Base-by-base conservation (phyloP, 2,888 invertebrate species). In the Rhagium mordax region DNA sequence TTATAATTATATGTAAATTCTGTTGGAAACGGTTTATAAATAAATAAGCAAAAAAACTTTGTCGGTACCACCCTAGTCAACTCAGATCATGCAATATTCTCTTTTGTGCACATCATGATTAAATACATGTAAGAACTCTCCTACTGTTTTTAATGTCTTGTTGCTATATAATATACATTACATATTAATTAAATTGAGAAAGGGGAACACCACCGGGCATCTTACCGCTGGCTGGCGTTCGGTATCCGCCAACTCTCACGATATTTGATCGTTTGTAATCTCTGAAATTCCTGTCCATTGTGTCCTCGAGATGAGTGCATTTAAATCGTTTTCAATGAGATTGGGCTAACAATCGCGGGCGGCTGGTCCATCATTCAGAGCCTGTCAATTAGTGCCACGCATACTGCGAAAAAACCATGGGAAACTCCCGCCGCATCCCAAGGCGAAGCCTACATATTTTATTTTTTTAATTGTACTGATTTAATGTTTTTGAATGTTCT, bases 361-460 rank as follows among this genome's bases (percentile, higher is more conserved):
- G 66, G 61, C 65, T 33, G 71, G 67, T 71, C 55, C 73, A 73
- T 75, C 75, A 75, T 68, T 75, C 75, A 73, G 73, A 62, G 49
- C 59, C 74, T 76, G 76, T 76, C 76, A 76, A 76, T 76, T 76
- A 78, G 67, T 55, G 62, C 59, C 70, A 68, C 75, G 73, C 72
- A 72, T 60, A 67, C 27, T 59, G 69, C 70, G 65, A 70, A 75
- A 75, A 75, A 75, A 73, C 60, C 72, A 64, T 71, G 70, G 71
- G 73, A 73, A 75, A 68, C 61, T 57, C 15, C 57, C n/a, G 47
- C 47, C 20, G 15, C 7, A 20, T 47, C 47, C 47, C 20, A 16
- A 41, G 47, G 47, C 16, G 59, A 29, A 13, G 61, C 48, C 61
- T 51, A 29, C 64, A 49, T 51, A 27, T 27, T 51, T 64, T 64